Percentiles rank a stretch among this genome's conserved stretches.
Conservation (phyloP, 2,113 vertebrate genomes). For the Phrynosoma blainvillii region DNA sequence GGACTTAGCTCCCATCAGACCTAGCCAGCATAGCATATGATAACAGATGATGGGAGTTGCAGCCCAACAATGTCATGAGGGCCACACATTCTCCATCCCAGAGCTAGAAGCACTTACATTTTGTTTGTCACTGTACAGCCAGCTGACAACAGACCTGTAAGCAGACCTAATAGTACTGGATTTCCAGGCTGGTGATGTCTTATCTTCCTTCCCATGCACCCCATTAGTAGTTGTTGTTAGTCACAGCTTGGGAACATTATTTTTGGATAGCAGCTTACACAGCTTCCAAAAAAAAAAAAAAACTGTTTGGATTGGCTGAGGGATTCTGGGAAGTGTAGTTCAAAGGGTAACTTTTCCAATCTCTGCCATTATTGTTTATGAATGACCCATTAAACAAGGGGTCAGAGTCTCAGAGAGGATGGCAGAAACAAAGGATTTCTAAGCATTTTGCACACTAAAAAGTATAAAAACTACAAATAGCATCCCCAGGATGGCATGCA, state of each 20-base stretch:
- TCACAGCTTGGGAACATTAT: too few species aligned
- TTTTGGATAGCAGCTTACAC: too few species aligned
- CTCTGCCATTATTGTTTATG: not conserved
- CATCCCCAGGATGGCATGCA: not conserved
- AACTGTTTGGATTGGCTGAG: too few species aligned
- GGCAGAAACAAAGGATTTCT: not conserved
- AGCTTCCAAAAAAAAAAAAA: too few species aligned
- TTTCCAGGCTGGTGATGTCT: not conserved
- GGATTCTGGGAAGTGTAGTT: too few species aligned
- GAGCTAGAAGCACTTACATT: not conserved
- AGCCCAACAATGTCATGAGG: too few species aligned
- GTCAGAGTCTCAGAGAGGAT: not conserved
- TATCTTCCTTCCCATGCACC: not conserved
- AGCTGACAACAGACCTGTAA: not conserved
- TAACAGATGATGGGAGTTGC: not conserved
- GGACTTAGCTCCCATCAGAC: too few species aligned
- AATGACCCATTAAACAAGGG: not conserved
- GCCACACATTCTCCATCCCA: too few species aligned
- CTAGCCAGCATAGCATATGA: too few species aligned
- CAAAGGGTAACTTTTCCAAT: too few species aligned
- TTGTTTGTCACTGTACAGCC: not conserved
- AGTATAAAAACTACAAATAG: not conserved
- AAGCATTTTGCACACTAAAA: not conserved
- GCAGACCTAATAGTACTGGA: not conserved
- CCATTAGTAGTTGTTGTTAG: not conserved